Evolutionary conservation across 2,113 vertebrate genomes (phyloP).

Genomic region (Cryptoleucopteryx plumbea): DNA sequence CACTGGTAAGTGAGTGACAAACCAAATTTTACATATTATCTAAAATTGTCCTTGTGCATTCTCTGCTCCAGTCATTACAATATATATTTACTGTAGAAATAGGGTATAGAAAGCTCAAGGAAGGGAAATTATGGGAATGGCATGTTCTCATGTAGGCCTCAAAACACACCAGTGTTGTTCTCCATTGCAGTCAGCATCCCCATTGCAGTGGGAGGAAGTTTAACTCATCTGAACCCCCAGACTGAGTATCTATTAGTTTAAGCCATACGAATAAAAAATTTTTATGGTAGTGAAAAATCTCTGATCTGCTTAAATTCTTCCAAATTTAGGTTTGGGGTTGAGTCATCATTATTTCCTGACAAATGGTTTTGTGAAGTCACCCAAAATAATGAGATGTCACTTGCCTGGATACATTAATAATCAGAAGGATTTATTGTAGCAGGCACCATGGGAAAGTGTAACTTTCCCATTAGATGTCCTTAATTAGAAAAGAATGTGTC

Average conservation of each 20-base stretch:
- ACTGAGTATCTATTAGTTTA: background rate
- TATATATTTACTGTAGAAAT: background rate
- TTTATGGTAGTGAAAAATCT: background rate
- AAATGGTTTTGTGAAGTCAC: constrained; percentile 60
- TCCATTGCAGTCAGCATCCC: background rate
- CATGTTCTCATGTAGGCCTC: fast-evolving
- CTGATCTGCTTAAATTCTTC: background rate
- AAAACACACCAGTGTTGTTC: background rate
- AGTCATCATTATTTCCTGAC: constrained; percentile 46
- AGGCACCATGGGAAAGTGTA: constrained; percentile 47
- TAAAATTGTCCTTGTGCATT: background rate
- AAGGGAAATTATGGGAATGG: background rate
- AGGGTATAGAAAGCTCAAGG: background rate
- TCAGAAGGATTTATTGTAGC: constrained; percentile 48
- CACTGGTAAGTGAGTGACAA: background rate
- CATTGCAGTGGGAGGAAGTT: background rate
- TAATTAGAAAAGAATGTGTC: constrained; percentile 57
- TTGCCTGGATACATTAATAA: constrained; percentile 50
- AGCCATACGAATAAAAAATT: background rate
- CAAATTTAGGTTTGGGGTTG: constrained; percentile 13
- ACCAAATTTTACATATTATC: background rate
- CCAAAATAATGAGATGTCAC: constrained; percentile 60
- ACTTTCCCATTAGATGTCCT: constrained; percentile 54
- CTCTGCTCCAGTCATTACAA: background rate
- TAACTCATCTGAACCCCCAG: background rate